Evolutionary conservation across 2,888 invertebrate genomes (phyloP).

Genomic region (Meteorus colon): DNA sequence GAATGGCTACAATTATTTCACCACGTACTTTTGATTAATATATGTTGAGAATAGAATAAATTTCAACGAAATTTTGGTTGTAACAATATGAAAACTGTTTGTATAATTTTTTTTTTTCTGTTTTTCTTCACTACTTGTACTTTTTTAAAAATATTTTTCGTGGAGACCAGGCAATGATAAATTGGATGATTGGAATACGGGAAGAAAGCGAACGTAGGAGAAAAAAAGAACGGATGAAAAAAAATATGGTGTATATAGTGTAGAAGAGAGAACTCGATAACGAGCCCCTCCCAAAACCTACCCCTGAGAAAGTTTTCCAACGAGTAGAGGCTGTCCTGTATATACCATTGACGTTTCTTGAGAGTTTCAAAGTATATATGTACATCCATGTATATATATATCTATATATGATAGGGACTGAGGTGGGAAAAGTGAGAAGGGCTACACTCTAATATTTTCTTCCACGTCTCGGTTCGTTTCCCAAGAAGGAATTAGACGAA

Average conservation of each 20-base stretch:
- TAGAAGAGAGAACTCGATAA: conserved; percentile 10
- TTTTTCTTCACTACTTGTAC: neutral
- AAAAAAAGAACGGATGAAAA: neutral
- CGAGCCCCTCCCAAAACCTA: conserved; percentile 13
- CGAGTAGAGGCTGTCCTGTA: neutral
- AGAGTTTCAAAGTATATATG: neutral
- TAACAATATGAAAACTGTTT: neutral
- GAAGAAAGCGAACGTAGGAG: neutral
- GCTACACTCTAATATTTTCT: neutral
- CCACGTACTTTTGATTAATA: too few relatives aligned
- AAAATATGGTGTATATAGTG: neutral
- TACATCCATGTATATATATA: neutral
- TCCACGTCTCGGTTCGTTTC: conserved; percentile 10
- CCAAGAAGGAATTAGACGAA: conserved; percentile 12
- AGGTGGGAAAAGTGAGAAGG: neutral
- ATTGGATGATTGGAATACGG: neutral
- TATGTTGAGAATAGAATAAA: neutral
- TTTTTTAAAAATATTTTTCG: neutral
- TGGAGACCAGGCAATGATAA: conserved; percentile 2
- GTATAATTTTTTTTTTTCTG: neutral
- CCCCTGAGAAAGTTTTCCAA: neutral
- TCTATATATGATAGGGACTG: neutral
- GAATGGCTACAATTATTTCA: too few relatives aligned
- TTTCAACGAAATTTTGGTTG: neutral
- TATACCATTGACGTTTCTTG: conserved; percentile 9